Evolutionary conservation across 2,113 vertebrate species (phyloP).

Genomic region (Australoheros scitulus): DNA sequence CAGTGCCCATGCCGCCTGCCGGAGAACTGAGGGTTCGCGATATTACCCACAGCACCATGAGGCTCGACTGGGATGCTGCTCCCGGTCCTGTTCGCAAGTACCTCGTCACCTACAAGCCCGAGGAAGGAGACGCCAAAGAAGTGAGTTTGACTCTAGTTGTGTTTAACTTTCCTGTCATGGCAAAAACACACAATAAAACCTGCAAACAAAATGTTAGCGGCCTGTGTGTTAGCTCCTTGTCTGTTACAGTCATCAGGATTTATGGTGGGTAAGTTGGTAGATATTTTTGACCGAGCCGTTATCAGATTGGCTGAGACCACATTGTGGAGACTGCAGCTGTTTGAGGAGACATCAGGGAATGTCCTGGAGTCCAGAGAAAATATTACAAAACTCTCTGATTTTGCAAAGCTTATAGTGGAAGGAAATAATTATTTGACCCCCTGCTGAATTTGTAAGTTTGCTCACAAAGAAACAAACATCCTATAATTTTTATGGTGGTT

Average conservation of each 20-base stretch:
- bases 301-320: constrained; percentile 25
- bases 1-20: constrained; percentile 88
- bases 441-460: too few relatives aligned
- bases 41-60: constrained; percentile 92
- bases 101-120: constrained; percentile 87
- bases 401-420: constrained; percentile 1
- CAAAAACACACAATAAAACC: neutral
- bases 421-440: too few relatives aligned
- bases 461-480: too few relatives aligned
- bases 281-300: constrained; percentile 41
- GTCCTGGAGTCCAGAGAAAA: constrained; percentile 33
- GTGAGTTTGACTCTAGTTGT: constrained; percentile 70
- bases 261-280: constrained; percentile 35
- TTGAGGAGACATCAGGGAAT: constrained; percentile 40
- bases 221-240: constrained; percentile 12
- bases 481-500: too few relatives aligned
- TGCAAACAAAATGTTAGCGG: neutral
- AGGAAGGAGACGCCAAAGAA: constrained; percentile 87
- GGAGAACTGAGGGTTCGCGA: constrained; percentile 86
- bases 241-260: constrained; percentile 59
- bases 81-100: constrained; percentile 91
- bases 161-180: neutral
- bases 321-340: constrained; percentile 63
- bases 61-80: constrained; percentile 88
- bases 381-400: constrained; percentile 42